Base-by-base conservation (phyloP, 2,113 vertebrate genomes). In the Larimichthys polyactis region DNA sequence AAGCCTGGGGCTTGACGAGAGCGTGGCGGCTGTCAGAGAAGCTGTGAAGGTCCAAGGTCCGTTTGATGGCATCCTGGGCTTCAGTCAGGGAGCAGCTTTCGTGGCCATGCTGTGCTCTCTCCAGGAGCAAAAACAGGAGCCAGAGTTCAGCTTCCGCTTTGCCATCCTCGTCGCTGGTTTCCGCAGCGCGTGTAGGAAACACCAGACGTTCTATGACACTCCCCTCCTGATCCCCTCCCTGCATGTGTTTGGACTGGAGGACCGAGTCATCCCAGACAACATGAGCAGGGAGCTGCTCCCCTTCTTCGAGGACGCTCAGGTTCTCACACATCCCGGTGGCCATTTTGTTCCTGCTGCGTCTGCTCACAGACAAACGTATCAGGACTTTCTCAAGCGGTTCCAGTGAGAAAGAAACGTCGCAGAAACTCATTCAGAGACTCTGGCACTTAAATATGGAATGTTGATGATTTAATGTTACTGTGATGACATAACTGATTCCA, bases 11-110 rank as follows among this genome's bases (percentile, higher is more conserved):
- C 90, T 98, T 43, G 95, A 96, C 16, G 95, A 95, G 78, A 96
- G 97, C 2, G 83, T 99, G 88, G 68, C 69, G 0, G 81, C 84
- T 0, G 95, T 99, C 72, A 95, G 94, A 7, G 86, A 77, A 68
- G 96, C 97, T 0, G 91, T 97, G 85, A 90, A 46, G 48, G 86
- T 82, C 19, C 92, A 86, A 0, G 97, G 97, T 3, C 97, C 97
- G 0, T 96, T 99, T 19, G 96, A 98, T 0, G 97, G 98, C 71
- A 88, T 99, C 78, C 91, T 99, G 78, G 98, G 98, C 78, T 99
- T 99, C 78, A 99, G 98, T 92, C 98, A 99, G 91, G 98, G 98
- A 1, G 98, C 97, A 0, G 97, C 98, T 0, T 90, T 99, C 20
- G 97, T 95, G 1, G 96, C 96, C 16, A 93, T 97, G 89, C 79